A percentile compares a stretch with the other conserved stretches of the same genome.
Evolutionary conservation across 2,797 vertebrate genomes (phyloP).

Genomic region (Parauchenoglanis punctatus): DNA sequence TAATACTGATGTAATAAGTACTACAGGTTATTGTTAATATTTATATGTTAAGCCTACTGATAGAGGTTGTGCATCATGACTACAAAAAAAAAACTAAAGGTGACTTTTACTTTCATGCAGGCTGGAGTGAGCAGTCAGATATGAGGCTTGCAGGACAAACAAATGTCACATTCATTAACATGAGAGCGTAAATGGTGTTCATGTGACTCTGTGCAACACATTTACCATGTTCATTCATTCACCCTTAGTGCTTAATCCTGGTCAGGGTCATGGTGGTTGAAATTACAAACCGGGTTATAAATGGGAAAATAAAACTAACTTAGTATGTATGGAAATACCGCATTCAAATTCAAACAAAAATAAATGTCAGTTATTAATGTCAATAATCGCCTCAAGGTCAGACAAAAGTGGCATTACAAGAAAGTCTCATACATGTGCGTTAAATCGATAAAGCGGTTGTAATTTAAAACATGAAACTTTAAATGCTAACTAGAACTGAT

Average conservation of each 20-base stretch:
- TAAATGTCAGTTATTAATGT: not conserved
- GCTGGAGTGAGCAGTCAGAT: not conserved
- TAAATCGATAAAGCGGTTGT: slow-evolving; percentile 7
- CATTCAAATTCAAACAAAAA: not conserved
- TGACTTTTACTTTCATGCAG: not conserved
- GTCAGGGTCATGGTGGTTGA: not conserved
- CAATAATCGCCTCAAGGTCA: not conserved
- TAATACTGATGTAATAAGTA: not conserved
- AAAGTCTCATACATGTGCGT: not conserved
- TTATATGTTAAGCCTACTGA: not conserved
- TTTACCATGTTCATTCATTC: not conserved
- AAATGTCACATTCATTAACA: not conserved
- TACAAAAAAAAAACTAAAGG: not conserved
- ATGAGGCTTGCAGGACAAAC: not conserved
- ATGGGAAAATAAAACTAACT: not conserved
- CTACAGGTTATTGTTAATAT: not conserved
- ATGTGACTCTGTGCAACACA: not conserved
- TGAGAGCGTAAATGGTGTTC: not conserved
- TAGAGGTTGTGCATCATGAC: not conserved
- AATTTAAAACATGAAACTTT: slow-evolving; percentile 20
- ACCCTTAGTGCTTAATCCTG: not conserved
- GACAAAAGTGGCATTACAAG: not conserved
- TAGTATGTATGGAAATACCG: not conserved
- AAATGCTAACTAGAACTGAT: not conserved
- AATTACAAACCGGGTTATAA: not conserved